Conservation (phyloP, 2,888 invertebrate species). For the Cataglyphis albicans region DNA sequence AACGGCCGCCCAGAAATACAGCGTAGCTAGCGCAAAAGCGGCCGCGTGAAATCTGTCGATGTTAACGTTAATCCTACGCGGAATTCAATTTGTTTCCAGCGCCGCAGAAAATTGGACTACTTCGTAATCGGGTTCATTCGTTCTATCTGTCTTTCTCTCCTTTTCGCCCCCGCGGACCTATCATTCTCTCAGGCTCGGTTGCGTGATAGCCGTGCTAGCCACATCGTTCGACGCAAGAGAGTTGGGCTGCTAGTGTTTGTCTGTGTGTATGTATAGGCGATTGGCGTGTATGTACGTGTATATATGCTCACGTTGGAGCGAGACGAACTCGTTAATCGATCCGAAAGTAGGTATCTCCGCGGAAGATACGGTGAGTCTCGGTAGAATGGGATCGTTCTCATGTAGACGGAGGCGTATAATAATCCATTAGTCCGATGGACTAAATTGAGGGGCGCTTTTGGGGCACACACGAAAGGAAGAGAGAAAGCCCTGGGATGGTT, state of each 20-base stretch:
- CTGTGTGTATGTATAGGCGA: not conserved
- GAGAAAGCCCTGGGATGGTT: not conserved
- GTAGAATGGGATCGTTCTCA: conserved; percentile 70
- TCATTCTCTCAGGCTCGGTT: conserved; percentile 61
- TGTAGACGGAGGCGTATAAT: conserved; percentile 76
- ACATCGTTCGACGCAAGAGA: conserved; percentile 47
- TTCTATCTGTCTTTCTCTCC: conserved; percentile 60
- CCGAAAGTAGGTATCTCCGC: conserved; percentile 71
- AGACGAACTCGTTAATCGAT: conserved; percentile 71
- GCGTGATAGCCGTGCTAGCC: conserved; percentile 49
- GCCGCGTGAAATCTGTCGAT: conserved; percentile 72
- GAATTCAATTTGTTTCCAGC: conserved; percentile 73
- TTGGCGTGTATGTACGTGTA: not conserved
- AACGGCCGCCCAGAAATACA: conserved; percentile 47
- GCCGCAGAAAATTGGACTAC: conserved; percentile 73
- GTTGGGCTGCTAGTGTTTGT: conserved; percentile 2
- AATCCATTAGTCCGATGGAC: conserved; percentile 80
- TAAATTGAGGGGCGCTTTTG: conserved; percentile 74
- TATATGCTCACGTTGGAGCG: conserved; percentile 12
- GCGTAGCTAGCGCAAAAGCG: conserved; percentile 52
- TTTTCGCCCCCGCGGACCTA: conserved; percentile 56
- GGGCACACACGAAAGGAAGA: conserved; percentile 34
- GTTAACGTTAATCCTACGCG: conserved; percentile 74
- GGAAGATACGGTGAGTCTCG: conserved; percentile 66
- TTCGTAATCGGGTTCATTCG: conserved; percentile 76